Percentiles rank a stretch among this genome's conserved stretches.
Evolutionary conservation across 2,888 invertebrate species (phyloP).

Genomic region (Orthosia cruda): DNA sequence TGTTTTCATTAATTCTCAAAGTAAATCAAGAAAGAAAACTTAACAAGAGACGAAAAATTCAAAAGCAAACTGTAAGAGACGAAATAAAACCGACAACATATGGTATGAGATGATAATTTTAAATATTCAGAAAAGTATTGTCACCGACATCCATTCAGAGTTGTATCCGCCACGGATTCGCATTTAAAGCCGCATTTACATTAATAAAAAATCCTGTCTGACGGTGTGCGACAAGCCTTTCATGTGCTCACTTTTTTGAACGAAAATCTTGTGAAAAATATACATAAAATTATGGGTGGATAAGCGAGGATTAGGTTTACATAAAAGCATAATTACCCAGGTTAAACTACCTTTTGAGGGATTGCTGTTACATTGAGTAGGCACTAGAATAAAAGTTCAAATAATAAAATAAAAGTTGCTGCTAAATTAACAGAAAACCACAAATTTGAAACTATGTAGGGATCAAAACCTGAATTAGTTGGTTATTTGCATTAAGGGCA

Average conservation of each 20-base stretch:
- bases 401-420: no score
- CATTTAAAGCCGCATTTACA: constrained; percentile 62
- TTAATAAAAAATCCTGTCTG: constrained; percentile 50
- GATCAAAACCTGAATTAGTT: not conserved
- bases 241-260: constrained; percentile 27
- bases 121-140: constrained; percentile 65
- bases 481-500: not conserved
- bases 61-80: constrained; percentile 29
- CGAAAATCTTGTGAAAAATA: constrained; percentile 16
- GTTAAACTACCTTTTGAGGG: not conserved
- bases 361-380: not conserved
- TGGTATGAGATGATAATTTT: constrained; percentile 58
- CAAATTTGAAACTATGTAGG: not conserved
- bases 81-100: constrained; percentile 44
- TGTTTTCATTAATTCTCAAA: constrained; percentile 22
- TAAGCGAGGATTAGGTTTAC: not conserved
- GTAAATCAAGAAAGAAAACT: constrained; percentile 22
- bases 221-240: constrained; percentile 46
- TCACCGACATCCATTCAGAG: constrained; percentile 55
- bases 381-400: no score
- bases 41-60: constrained; percentile 15
- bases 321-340: not conserved
- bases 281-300: not conserved
- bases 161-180: constrained; percentile 50
- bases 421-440: not conserved